These are phyloP conservation scores for Pyrochroa serraticornis DNA, from an alignment of 2,888 invertebrate genomes.

Conservation along the genomic window DNA sequence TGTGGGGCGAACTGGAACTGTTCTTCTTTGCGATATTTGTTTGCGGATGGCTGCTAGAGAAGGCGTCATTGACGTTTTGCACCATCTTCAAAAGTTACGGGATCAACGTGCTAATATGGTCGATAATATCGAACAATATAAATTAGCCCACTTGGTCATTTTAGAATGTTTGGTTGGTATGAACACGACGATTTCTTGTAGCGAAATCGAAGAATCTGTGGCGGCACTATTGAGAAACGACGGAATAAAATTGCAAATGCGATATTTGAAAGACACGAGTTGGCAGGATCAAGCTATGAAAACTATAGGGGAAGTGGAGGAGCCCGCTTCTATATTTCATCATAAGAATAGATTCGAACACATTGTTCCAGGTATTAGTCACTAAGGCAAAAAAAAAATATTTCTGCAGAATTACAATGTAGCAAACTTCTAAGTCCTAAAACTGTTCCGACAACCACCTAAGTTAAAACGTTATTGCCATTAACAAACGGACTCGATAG, in stretches of 20 bases:
- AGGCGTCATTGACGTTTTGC: constrained; percentile 49
- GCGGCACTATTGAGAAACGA: constrained; percentile 44
- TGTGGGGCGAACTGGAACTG: constrained; percentile 67
- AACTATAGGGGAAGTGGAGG: constrained; percentile 29
- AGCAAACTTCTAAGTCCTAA: no score
- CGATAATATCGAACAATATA: constrained; percentile 58
- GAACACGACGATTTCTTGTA: constrained; percentile 52
- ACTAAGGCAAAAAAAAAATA: no score
- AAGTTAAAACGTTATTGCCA: no score
- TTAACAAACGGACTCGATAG: no score
- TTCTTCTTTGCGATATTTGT: constrained; percentile 65
- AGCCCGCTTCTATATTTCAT: constrained; percentile 28
- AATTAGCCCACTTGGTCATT: constrained; percentile 58
- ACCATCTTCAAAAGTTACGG: constrained; percentile 47
- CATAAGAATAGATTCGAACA: constrained; percentile 55
- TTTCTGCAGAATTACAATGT: no score
- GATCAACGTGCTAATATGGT: constrained; percentile 55
- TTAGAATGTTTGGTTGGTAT: constrained; percentile 55
- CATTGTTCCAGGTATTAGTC: constrained; percentile 50
- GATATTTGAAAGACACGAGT: constrained; percentile 48
- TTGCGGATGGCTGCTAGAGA: constrained; percentile 59
- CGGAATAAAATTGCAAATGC: constrained; percentile 49
- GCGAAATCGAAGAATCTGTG: constrained; percentile 45
- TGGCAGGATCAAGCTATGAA: constrained; percentile 58
- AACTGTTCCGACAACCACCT: no score